A percentile compares a stretch with the other conserved stretches of the same genome.
Conservation (phyloP, 2,888 invertebrate species). For the Ditula angustiorana region DNA sequence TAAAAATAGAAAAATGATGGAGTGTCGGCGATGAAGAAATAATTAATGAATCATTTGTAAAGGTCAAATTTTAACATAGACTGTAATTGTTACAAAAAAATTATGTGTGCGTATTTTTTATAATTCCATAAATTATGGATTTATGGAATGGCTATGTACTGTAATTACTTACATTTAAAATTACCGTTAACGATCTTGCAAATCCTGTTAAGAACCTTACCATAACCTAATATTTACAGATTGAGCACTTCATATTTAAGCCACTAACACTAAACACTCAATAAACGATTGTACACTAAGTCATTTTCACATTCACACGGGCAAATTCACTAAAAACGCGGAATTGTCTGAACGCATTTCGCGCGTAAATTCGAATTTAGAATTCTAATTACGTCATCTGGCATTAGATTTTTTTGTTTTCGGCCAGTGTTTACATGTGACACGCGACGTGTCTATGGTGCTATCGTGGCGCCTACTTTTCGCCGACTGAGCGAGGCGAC, state of each 20-base stretch:
- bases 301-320: constrained; percentile 38
- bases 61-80: constrained; percentile 16
- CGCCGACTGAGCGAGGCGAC: constrained; percentile 70
- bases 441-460: constrained; percentile 54
- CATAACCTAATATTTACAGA: constrained; percentile 47
- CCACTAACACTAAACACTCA: constrained; percentile 23
- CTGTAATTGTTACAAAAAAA: background rate
- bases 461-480: constrained; percentile 66
- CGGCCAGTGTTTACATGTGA: constrained; percentile 52
- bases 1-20: constrained; percentile 4
- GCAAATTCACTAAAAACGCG: constrained; percentile 47
- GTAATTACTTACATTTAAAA: constrained; percentile 14
- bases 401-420: constrained; percentile 53
- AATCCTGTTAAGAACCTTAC: constrained; percentile 51
- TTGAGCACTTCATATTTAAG: constrained; percentile 47
- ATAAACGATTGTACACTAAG: constrained; percentile 17
- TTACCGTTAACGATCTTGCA: constrained; percentile 8
- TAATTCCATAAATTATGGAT: background rate
- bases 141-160: background rate
- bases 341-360: constrained; percentile 51
- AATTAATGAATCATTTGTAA: constrained; percentile 31
- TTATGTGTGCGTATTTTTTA: background rate
- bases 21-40: constrained; percentile 21
- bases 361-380: constrained; percentile 66
- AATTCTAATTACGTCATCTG: constrained; percentile 57